Percentiles rank a stretch among this genome's conserved stretches.
Evolutionary conservation across 2,113 vertebrate species (phyloP).

Genomic region (Dicerorhinus sumatrensis): DNA sequence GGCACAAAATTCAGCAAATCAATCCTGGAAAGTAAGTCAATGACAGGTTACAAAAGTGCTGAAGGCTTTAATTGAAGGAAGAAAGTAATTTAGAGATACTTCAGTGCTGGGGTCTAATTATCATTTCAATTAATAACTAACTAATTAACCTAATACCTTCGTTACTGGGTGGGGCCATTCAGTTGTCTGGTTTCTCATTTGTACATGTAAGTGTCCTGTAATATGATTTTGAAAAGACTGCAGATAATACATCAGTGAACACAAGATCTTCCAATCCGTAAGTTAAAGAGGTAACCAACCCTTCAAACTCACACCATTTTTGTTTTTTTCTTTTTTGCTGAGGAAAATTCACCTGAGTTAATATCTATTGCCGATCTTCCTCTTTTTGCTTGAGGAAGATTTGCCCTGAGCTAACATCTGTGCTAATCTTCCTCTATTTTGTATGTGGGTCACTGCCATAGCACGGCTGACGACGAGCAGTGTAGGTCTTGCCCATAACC

Average conservation of each 20-base stretch:
- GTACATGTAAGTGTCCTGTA: background rate
- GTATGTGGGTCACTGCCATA: too few relatives aligned
- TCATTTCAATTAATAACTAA: background rate
- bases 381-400: too few relatives aligned
- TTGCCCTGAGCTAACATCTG: too few relatives aligned
- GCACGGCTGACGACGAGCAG: too few relatives aligned
- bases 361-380: too few relatives aligned
- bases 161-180: background rate
- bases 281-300: background rate
- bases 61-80: background rate
- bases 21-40: background rate
- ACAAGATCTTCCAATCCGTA: background rate
- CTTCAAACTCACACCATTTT: background rate
- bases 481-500: too few relatives aligned
- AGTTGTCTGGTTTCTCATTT: slow-evolving; percentile 15
- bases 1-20: slow-evolving; percentile 21
- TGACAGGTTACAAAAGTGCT: background rate
- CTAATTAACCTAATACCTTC: background rate
- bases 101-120: slow-evolving; percentile 26
- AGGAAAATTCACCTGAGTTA: too few relatives aligned
- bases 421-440: too few relatives aligned
- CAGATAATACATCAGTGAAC: background rate
- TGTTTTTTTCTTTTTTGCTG: too few relatives aligned
- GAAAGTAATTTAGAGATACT: slow-evolving; percentile 26
- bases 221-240: background rate